Percentiles rank a stretch among this genome's conserved stretches.
Conservation (phyloP, 2,888 invertebrate genomes). For the Amphimallon solstitiale region DNA sequence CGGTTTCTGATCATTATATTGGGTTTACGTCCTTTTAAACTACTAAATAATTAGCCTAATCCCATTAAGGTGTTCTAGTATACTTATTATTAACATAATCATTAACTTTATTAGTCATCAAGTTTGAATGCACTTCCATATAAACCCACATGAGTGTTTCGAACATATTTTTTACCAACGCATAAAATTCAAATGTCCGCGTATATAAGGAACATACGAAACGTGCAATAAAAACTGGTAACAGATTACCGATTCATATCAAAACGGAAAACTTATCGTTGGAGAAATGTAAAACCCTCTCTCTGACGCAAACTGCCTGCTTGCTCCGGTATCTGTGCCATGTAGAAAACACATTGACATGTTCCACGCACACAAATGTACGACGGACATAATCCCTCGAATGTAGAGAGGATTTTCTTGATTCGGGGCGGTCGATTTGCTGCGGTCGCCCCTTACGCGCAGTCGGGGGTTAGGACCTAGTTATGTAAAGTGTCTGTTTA, state of each 20-base stretch:
- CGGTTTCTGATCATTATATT: too few relatives aligned
- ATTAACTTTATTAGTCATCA: not conserved
- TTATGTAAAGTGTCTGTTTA: conserved; percentile 64
- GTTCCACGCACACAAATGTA: not conserved
- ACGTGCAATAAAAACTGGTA: conserved; percentile 32
- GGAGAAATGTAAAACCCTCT: conserved; percentile 30
- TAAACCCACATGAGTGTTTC: not conserved
- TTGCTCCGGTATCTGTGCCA: conserved; percentile 3
- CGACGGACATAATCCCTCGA: conserved; percentile 6
- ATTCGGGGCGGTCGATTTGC: conserved; percentile 37
- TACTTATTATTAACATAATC: not conserved
- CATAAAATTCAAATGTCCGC: conserved; percentile 23
- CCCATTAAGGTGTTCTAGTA: too few relatives aligned
- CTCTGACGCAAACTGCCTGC: not conserved
- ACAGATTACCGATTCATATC: conserved; percentile 31
- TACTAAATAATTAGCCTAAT: too few relatives aligned
- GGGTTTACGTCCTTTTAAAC: too few relatives aligned
- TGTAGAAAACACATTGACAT: conserved; percentile 10
- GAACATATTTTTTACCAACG: conserved; percentile 13
- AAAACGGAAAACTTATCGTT: conserved; percentile 31
- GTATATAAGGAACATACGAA: conserved; percentile 22
- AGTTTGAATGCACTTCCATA: too few relatives aligned
- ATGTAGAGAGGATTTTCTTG: conserved; percentile 35
- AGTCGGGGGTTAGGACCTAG: conserved; percentile 60
- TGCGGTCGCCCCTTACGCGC: conserved; percentile 33